These are phyloP conservation scores for Beris chalybata DNA, from an alignment of 2,888 invertebrate genomes.

Conservation along the genomic window DNA sequence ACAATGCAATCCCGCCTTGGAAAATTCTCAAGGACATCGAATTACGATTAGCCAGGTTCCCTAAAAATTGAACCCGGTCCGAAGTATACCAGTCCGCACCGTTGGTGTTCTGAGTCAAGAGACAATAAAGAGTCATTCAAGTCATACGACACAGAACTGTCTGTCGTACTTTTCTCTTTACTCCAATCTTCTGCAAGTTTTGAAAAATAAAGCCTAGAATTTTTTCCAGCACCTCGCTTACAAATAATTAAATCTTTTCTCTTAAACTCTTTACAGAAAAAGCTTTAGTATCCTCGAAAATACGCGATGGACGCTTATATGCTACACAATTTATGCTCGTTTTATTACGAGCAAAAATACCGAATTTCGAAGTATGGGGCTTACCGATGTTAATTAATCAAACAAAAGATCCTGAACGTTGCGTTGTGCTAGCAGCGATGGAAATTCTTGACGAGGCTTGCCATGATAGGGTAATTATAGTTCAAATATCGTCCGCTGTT, in stretches of 20 bases:
- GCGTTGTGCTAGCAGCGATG: constrained; percentile 79
- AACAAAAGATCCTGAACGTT: constrained; percentile 79
- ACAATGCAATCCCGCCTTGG: too few relatives aligned
- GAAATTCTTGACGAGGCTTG: constrained; percentile 90
- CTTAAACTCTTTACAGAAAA: constrained; percentile 50
- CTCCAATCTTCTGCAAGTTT: background rate
- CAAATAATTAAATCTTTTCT: too few relatives aligned
- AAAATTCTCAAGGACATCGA: too few relatives aligned
- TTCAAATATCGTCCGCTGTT: background rate
- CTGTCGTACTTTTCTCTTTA: too few relatives aligned
- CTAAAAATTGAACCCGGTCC: too few relatives aligned
- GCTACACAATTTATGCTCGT: constrained; percentile 90
- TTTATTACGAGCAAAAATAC: constrained; percentile 71
- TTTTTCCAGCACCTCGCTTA: too few relatives aligned
- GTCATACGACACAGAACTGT: too few relatives aligned
- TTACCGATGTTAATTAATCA: constrained; percentile 82
- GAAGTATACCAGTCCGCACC: too few relatives aligned
- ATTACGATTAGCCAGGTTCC: too few relatives aligned
- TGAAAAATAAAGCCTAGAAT: background rate
- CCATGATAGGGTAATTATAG: constrained; percentile 70
- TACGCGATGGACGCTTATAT: constrained; percentile 69
- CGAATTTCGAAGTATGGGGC: constrained; percentile 83
- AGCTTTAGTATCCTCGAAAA: constrained; percentile 55
- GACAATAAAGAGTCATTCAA: too few relatives aligned
- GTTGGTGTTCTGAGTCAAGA: too few relatives aligned